Percentiles rank a stretch among this genome's conserved stretches.
Evolutionary conservation across 2,113 vertebrate species (phyloP).

Genomic region (Nanorana parkeri): DNA sequence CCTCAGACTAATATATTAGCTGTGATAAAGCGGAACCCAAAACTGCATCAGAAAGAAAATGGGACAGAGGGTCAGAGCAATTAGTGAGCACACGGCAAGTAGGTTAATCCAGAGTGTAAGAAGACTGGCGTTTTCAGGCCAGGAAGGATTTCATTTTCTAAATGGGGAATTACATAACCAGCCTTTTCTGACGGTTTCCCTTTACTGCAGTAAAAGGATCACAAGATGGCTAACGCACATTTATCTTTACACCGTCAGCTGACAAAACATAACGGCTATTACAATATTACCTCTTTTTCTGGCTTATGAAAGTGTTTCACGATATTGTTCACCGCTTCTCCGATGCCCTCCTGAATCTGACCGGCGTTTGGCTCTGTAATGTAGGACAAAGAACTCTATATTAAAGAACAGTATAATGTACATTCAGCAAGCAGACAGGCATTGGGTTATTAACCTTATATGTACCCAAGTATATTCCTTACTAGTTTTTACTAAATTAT

Average conservation of each 20-base stretch:
- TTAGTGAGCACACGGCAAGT: not conserved
- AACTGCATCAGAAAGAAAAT: too few species aligned
- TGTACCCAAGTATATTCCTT: too few species aligned
- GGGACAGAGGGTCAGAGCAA: not conserved
- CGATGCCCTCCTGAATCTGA: conserved; percentile 95
- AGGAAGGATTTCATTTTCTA: not conserved
- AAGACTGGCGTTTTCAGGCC: conserved; percentile 4
- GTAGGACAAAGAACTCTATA: not conserved
- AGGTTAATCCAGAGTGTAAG: conserved; percentile 15
- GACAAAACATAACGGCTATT: too few species aligned
- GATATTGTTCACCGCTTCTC: conserved; percentile 95
- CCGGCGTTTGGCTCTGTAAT: conserved; percentile 83
- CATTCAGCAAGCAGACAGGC: not conserved
- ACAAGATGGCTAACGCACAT: not conserved
- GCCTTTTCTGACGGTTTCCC: not conserved
- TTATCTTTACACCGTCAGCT: too few species aligned
- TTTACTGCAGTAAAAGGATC: not conserved
- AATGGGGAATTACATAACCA: not conserved
- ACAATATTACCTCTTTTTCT: conserved; percentile 89
- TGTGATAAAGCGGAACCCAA: too few species aligned
- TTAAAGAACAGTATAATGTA: not conserved
- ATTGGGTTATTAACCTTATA: not conserved
- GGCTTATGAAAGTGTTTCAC: conserved; percentile 98
- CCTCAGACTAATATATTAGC: too few species aligned
- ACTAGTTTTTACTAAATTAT: too few species aligned